Evolutionary conservation across 2,888 invertebrate genomes (phyloP), one percentile per base, ranked within the genome.

Genomic region (Polymixis lichenea): DNA sequence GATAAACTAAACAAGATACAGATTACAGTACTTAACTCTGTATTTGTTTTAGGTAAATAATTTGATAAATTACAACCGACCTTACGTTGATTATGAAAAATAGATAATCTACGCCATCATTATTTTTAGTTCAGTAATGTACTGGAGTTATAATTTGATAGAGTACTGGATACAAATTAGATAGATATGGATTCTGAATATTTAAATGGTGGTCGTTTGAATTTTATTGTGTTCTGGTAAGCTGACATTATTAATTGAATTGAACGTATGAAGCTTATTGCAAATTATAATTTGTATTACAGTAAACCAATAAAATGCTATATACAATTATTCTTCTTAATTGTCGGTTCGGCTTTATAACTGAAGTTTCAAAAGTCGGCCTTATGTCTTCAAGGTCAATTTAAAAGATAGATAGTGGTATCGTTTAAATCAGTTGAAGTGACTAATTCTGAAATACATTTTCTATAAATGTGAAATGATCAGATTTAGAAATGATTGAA

Each of bases 1-100:
- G 46, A 55, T 72, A 61, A 64, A 66, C 28, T 51, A 75, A 17
- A 69, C 51, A 69, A 64, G 43, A 72, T 65, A 67, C 17, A 64
- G 62, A 78, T 78, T 69, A 60, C 51, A 82, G 77, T 72, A 56
- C 61, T 66, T 74, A 60, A 43, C 53, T 53, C 64, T 15, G 46
- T 75, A 65, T 81, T 84, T 84, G 78, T 82, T 83, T 84, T 80
- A 80, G 56, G 65, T 74, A 85, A 83, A 67, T 69, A 78, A 49
- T 76, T 72, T 78, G 77, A 84, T 77, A 83, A 77, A 83, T 86
- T 71, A 75, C 76, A 69, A 9, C 32, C 46, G 25, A 67, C 25
- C 77, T 75, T 60, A 78, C 11, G 64, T 84, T 84, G 80, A 85
- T 82, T 78, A 84, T 76, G 85, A 86, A 77, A 86, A 80, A 83